Conservation (phyloP, 2,797 vertebrate genomes). For the Squalus acanthias region DNA sequence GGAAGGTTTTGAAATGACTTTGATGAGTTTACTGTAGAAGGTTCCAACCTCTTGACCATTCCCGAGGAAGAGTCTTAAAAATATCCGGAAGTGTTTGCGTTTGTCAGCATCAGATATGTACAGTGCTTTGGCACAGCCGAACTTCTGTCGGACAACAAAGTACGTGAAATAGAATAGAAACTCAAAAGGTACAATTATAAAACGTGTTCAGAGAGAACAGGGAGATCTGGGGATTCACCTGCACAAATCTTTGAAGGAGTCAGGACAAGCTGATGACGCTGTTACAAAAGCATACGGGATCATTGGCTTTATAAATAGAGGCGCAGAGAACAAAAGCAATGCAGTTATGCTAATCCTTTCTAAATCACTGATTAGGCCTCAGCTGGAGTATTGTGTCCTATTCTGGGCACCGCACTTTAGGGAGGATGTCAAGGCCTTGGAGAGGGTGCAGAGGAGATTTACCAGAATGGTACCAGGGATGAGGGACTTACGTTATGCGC, state of each 20-base stretch:
- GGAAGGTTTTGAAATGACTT: constrained; percentile 92
- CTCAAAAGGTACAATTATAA: background rate
- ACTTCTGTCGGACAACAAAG: constrained; percentile 59
- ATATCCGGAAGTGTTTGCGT: constrained; percentile 85
- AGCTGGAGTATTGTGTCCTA: background rate
- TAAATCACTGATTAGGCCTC: background rate
- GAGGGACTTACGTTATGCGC: background rate
- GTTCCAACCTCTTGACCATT: constrained; percentile 81
- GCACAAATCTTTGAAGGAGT: background rate
- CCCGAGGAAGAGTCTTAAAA: constrained; percentile 74
- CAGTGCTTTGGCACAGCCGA: constrained; percentile 82
- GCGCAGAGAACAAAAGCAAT: background rate
- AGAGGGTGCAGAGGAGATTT: background rate
- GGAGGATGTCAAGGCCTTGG: background rate
- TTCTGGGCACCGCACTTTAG: background rate
- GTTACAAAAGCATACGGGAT: background rate
- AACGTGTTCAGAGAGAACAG: background rate
- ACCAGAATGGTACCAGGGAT: background rate
- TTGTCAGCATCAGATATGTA: constrained; percentile 92
- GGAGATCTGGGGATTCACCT: background rate
- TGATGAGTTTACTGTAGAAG: constrained; percentile 87
- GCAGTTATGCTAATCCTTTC: background rate
- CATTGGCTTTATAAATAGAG: background rate
- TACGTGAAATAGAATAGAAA: background rate
- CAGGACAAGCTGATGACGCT: background rate